These are phyloP conservation scores for Resseliella maxima DNA, from an alignment of 2,888 invertebrate genomes.

Conservation along the genomic window DNA sequence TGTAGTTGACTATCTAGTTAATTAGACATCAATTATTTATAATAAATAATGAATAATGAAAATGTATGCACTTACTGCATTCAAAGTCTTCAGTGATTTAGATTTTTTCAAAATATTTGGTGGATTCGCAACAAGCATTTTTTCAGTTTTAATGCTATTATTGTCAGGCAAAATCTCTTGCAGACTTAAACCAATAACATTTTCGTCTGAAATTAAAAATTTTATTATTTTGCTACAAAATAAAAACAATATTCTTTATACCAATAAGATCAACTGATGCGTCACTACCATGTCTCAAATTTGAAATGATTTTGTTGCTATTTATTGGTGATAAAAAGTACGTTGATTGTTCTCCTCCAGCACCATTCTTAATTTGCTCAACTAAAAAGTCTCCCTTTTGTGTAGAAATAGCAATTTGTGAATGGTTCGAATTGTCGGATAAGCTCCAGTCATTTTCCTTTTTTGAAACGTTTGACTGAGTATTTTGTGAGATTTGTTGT, in stretches of 20 bases:
- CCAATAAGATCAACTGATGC: not conserved
- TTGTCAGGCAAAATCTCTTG: constrained; percentile 56
- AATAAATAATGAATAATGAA: too few relatives aligned
- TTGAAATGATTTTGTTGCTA: constrained; percentile 53
- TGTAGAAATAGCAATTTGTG: constrained; percentile 57
- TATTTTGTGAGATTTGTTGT: constrained; percentile 4
- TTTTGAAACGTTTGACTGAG: not conserved
- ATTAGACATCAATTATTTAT: too few relatives aligned
- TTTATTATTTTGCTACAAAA: too few relatives aligned
- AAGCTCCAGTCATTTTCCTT: constrained; percentile 56
- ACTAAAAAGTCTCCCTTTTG: constrained; percentile 59
- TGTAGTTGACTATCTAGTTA: too few relatives aligned
- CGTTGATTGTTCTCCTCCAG: constrained; percentile 46
- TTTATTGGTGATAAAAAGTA: constrained; percentile 57
- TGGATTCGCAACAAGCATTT: constrained; percentile 55
- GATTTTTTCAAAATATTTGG: constrained; percentile 57
- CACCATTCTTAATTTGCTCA: constrained; percentile 56
- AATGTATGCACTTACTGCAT: not conserved
- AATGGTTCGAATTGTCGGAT: constrained; percentile 57
- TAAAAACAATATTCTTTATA: too few relatives aligned
- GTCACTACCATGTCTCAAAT: not conserved
- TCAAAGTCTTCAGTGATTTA: not conserved
- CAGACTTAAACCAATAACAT: constrained; percentile 47
- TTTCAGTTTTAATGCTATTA: constrained; percentile 38
- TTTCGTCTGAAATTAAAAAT: constrained; percentile 54